Evolutionary conservation across 2,113 vertebrate species (phyloP).

Genomic region (Perccottus glenii): DNA sequence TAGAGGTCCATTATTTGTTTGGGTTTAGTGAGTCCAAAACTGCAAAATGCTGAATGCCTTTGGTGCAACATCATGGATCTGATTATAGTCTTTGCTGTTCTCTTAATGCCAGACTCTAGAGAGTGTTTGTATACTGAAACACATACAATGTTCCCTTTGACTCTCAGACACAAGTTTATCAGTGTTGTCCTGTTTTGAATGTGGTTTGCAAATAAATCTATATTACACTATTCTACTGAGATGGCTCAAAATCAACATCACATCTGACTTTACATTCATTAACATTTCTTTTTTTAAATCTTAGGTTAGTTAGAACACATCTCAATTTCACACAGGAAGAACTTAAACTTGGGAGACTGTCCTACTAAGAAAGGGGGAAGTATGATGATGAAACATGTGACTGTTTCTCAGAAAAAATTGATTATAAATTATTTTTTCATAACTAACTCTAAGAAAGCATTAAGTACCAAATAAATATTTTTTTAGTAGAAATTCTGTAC

Average conservation of each 20-base stretch:
- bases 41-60: slow-evolving; percentile 47
- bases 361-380: slow-evolving; percentile 51
- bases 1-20: not conserved
- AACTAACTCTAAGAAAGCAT: slow-evolving; percentile 3
- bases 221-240: not conserved
- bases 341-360: not conserved
- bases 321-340: too few species aligned
- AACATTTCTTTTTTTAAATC: too few species aligned
- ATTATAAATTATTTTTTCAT: slow-evolving; percentile 17
- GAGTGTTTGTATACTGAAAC: slow-evolving; percentile 31
- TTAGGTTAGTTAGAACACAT: too few species aligned
- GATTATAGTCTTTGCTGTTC: slow-evolving; percentile 41
- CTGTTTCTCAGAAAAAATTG: slow-evolving; percentile 37
- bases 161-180: not conserved
- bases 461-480: not conserved
- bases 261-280: too few species aligned
- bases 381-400: slow-evolving; percentile 65
- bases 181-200: slow-evolving; percentile 2
- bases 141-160: not conserved
- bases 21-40: not conserved
- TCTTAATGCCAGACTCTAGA: slow-evolving; percentile 18
- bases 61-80: slow-evolving; percentile 40
- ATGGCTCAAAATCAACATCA: too few species aligned
- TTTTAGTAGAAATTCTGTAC: slow-evolving; percentile 4
- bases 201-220: slow-evolving; percentile 1